Evolutionary conservation across 2,888 invertebrate genomes (phyloP), one percentile per base, ranked within the genome.

Genomic region (Chaetogeoica ovagalla): DNA sequence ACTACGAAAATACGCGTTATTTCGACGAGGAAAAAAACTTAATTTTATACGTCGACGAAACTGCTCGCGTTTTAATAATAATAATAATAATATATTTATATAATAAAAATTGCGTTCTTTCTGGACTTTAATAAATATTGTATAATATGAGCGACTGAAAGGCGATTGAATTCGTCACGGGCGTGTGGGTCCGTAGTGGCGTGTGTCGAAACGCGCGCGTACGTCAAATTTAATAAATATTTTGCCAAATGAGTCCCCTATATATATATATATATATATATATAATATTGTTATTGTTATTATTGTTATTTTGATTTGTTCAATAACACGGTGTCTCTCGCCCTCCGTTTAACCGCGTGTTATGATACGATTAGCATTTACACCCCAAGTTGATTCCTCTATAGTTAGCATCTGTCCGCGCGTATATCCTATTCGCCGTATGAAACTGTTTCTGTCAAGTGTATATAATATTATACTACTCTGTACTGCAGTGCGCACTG

Each of bases 271-370:
- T 30, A n/a, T 30, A 30, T 30, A 30, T 1, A 30, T 4, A 30
- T 4, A 30, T 30, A 30, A n/a, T 30, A 9, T 3, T 48, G 11
- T 48, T 48, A 48, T 48, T 48, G 11, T 55, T 79, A 13, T 48
- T 48, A 48, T 48, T 48, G 13, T 55, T 79, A 79, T 79, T 79
- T 79, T 79, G 77, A 79, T 79, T 63, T 79, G 70, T 79, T 62
- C 77, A 79, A 79, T 79, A 70, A 79, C 70, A 57, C 62, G 48
- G 2, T 55, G 55, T 62, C 48, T 62, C 48, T 48, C 52, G 23
- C 77, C 77, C 77, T 77, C 77, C 77, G 77, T 79, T 79, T 79
- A 79, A 79, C 77, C 77, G 63, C 77, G 77, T 79, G 77, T 79
- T 79, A 79, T 79, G 77, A 79, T 79, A 79, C 77, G 77, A 79